A percentile compares a stretch with the other conserved stretches of the same genome.
Evolutionary conservation across 1,140 invertebrate genomes (phyloP).

Genomic region (Tetragonula clypearis): DNA sequence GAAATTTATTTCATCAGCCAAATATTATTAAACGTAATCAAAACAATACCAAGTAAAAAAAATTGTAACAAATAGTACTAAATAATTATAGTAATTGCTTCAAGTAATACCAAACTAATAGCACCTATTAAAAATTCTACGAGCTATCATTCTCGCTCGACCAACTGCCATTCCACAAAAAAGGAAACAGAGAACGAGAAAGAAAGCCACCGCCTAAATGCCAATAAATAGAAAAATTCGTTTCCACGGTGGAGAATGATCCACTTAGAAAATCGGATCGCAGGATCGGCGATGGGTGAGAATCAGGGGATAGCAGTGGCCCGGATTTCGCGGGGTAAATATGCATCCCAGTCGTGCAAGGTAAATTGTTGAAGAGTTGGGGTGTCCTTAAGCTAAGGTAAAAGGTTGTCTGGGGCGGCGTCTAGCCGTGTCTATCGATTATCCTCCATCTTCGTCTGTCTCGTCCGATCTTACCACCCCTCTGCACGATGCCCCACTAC

Average conservation of each 20-base stretch:
- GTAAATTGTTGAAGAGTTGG: slow-evolving; percentile 78
- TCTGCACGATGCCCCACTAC: slow-evolving; percentile 37
- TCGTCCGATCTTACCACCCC: slow-evolving; percentile 66
- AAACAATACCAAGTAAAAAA: too few species aligned
- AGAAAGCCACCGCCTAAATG: too few species aligned
- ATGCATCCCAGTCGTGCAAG: slow-evolving; percentile 55
- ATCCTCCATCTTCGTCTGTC: slow-evolving; percentile 75
- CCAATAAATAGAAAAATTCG: neutral
- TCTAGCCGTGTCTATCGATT: slow-evolving; percentile 82
- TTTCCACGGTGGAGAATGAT: neutral
- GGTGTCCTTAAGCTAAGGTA: slow-evolving; percentile 78
- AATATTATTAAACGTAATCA: too few species aligned
- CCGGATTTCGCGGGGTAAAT: slow-evolving; percentile 29
- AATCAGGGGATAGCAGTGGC: neutral
- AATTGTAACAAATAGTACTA: too few species aligned
- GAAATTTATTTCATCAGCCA: too few species aligned
- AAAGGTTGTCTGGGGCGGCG: slow-evolving; percentile 82
- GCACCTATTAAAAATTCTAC: too few species aligned
- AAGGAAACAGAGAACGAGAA: neutral
- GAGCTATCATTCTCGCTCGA: too few species aligned
- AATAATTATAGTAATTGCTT: too few species aligned
- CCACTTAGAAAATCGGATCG: neutral
- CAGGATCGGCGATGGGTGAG: neutral
- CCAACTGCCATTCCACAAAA: too few species aligned
- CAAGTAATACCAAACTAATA: too few species aligned